Evolutionary conservation across 2,113 vertebrate species (phyloP).

Genomic region (Ageneiosus marmoratus): DNA sequence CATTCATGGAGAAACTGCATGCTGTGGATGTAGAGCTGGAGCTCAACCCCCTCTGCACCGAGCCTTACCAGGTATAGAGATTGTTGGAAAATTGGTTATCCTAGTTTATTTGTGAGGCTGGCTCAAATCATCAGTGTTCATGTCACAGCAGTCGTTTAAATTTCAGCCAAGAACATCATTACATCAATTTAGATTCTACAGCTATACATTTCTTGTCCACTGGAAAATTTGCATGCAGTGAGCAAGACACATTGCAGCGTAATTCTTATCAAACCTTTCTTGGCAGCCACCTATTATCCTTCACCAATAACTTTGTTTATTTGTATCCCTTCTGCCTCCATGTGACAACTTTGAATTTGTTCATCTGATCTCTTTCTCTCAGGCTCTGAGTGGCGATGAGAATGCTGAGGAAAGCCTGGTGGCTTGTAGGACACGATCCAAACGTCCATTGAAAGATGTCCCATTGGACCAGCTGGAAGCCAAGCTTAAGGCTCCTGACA

Average conservation of each 20-base stretch:
- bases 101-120: rapidly evolving
- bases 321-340: neutral
- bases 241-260: neutral
- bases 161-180: neutral
- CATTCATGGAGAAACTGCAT: conserved; percentile 85
- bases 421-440: conserved; percentile 88
- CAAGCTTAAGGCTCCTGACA: conserved; percentile 87
- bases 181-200: neutral
- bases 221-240: neutral
- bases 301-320: neutral
- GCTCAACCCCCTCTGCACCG: conserved; percentile 77
- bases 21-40: conserved; percentile 87
- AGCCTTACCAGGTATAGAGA: conserved; percentile 78
- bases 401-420: conserved; percentile 77
- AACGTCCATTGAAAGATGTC: conserved; percentile 82
- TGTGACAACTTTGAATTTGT: neutral
- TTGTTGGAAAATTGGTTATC: neutral
- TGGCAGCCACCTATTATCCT: neutral
- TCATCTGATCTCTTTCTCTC: neutral
- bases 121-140: neutral
- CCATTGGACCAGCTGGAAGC: conserved; percentile 91
- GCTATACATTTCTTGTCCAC: neutral
- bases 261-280: neutral
- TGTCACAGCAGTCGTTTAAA: neutral
- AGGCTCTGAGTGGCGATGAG: conserved; percentile 59